Conservation (phyloP, 1,140 invertebrate genomes). For the Uloborus diversus region DNA sequence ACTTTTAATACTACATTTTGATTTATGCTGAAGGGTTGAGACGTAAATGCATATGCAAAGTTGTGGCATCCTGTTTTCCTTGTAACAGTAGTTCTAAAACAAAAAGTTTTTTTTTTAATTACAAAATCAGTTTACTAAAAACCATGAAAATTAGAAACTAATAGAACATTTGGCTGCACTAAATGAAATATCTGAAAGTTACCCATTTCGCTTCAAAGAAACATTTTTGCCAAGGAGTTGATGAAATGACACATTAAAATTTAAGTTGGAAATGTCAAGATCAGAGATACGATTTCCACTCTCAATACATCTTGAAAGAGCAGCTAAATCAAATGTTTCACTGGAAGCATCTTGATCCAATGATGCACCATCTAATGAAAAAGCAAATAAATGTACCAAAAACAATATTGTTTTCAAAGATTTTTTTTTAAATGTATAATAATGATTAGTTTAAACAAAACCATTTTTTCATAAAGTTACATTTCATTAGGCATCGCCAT, state of each 20-base stretch:
- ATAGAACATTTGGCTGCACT: too few relatives aligned
- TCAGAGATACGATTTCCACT: not conserved
- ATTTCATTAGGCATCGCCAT: too few relatives aligned
- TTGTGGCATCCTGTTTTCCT: conserved; percentile 86
- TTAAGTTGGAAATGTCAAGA: not conserved
- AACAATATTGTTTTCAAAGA: too few relatives aligned
- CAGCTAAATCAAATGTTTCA: not conserved
- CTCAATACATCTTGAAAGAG: not conserved
- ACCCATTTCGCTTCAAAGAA: not conserved
- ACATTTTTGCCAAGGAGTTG: conserved; percentile 10
- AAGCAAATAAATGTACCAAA: not conserved
- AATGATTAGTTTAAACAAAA: too few relatives aligned
- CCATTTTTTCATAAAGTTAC: too few relatives aligned
- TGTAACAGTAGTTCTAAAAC: conserved; percentile 76
- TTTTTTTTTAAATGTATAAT: too few relatives aligned
- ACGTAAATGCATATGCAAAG: conserved; percentile 93
- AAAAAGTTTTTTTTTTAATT: not conserved
- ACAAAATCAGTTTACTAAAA: too few relatives aligned
- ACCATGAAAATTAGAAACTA: too few relatives aligned
- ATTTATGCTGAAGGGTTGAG: conserved; percentile 81
- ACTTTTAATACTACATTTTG: conserved; percentile 89
- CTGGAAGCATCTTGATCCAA: not conserved
- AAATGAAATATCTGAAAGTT: not conserved
- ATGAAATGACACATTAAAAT: conserved; percentile 9
- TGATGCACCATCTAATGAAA: conserved; percentile 4